Base-by-base conservation (phyloP, 2,888 invertebrate genomes). In the Dicyrtomina minuta region DNA sequence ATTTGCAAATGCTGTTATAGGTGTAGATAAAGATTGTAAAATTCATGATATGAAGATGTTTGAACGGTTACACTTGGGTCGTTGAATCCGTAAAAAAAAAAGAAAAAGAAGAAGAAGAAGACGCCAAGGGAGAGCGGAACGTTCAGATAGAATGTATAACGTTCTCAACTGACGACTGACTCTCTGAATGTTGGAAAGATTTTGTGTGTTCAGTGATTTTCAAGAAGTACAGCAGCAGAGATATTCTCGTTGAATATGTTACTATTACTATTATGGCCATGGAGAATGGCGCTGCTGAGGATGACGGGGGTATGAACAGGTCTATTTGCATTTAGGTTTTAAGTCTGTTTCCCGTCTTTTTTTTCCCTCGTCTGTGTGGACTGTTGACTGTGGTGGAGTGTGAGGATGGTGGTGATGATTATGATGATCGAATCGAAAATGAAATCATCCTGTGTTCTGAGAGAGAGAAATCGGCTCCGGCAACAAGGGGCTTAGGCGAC, bases 21-120 rank as follows among this genome's bases (percentile, higher is more conserved):
- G 49, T 17, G 17, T 49, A 17, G 12, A 17, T 10, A 68, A 72
- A 61, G 33, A 56, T 66, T 72, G 46, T 72, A 74, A 72, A 72
- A 74, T 74, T 70, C 74, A 74, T 72, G 74, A 59, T 70, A 72
- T 72, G 71, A 70, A 70, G 69, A 73, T 70, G 70, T 62, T 70
- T 61, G 5, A 51, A 20, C n/a, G n/a, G 53, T 51, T 51, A 2
- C 24, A 26, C 5, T 55, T 55, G 24, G 1, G 22, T 58, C 39
- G 33, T 17, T 55, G 10, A 33, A n/a, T 58, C n/a, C 10, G n/a
- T 1, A 33, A 15, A 27, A n/a, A 27, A 24, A 26, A 39, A 58
- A 58, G 27, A 58, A 10, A 15, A 33, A 24, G 15, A 1, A 24
- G 26, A 55, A 24, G 39, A 51, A 13, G 13, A 46, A 4, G 13